Conservation (phyloP, 2,888 invertebrate species). For the Nipponacmea schrenckii region DNA sequence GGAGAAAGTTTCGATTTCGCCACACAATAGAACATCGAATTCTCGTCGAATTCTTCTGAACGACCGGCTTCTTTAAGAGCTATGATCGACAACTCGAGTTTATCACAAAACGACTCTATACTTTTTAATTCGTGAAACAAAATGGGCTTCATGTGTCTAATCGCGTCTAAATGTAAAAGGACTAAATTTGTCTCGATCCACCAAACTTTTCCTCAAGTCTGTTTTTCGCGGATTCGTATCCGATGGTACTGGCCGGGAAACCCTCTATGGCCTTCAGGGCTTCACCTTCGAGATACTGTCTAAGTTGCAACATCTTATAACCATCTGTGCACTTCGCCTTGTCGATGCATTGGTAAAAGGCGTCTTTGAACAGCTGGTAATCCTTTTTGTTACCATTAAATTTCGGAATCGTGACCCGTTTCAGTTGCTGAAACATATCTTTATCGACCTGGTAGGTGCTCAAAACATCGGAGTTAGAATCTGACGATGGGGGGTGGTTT, state of each 20-base stretch:
- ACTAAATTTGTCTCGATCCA: neutral
- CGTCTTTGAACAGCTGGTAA: neutral
- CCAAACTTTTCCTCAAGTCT: neutral
- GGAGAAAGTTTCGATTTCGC: neutral
- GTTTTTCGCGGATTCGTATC: neutral
- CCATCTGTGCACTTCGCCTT: conserved; percentile 1
- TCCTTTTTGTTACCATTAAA: neutral
- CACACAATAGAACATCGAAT: neutral
- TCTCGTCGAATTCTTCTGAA: neutral
- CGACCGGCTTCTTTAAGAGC: neutral
- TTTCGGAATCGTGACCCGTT: neutral
- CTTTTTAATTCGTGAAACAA: neutral
- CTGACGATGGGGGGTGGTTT: neutral
- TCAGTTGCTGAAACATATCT: neutral
- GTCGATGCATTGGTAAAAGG: conserved; percentile 2
- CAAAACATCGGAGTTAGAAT: too few species aligned
- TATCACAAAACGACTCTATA: neutral
- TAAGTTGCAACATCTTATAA: neutral
- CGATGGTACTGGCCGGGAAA: neutral
- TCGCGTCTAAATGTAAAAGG: neutral
- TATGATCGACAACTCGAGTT: neutral
- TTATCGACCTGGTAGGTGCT: neutral
- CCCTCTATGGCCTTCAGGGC: neutral
- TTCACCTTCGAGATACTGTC: conserved; percentile 1
- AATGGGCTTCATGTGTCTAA: conserved; percentile 1